phyloP scores from a whole-genome alignment of 2,113 vertebrate species.

The zebrafish (Danio rerio) region DNA sequence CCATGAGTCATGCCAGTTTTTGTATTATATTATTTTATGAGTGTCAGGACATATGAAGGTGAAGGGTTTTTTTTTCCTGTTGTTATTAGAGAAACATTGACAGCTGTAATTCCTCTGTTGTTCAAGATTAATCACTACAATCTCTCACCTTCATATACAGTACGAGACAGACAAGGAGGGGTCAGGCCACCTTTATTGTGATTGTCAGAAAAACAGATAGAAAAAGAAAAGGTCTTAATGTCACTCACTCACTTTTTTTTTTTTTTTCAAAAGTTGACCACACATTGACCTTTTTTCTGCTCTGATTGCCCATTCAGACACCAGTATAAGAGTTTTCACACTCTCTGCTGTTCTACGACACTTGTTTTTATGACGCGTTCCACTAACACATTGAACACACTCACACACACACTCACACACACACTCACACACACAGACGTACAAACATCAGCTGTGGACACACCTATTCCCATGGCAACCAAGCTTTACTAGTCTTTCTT shows the following conservation, averaged over 20 bases:
- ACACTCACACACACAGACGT: not conserved
- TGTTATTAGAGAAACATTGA: not conserved
- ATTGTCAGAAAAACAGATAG: not conserved
- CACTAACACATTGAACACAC: not conserved
- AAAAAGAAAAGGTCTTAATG: not conserved
- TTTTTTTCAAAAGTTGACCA: slow-evolving; percentile 22
- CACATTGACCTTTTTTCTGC: not conserved
- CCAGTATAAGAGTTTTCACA: not conserved
- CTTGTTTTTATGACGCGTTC: slow-evolving; percentile 23
- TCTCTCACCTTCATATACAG: slow-evolving; percentile 1
- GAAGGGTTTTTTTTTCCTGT: not conserved
- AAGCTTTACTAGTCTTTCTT: slow-evolving; percentile 11
- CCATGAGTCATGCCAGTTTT: too few relatives aligned
- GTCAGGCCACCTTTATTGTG: not conserved
- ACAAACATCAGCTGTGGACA: slow-evolving; percentile 5
- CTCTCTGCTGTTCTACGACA: slow-evolving; percentile 20
- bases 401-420: not conserved
- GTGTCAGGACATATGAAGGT: not conserved
- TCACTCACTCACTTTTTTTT: not conserved
- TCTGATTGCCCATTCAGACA: slow-evolving; percentile 27
- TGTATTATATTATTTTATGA: not conserved
- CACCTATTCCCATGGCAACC: slow-evolving; percentile 58
- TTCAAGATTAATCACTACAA: not conserved
- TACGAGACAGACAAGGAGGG: not conserved
- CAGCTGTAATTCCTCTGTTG: not conserved